Percentiles rank a stretch among this genome's conserved stretches.
phyloP scores from a whole-genome alignment of 2,113 vertebrate species.

The Suricata suricatta region DNA sequence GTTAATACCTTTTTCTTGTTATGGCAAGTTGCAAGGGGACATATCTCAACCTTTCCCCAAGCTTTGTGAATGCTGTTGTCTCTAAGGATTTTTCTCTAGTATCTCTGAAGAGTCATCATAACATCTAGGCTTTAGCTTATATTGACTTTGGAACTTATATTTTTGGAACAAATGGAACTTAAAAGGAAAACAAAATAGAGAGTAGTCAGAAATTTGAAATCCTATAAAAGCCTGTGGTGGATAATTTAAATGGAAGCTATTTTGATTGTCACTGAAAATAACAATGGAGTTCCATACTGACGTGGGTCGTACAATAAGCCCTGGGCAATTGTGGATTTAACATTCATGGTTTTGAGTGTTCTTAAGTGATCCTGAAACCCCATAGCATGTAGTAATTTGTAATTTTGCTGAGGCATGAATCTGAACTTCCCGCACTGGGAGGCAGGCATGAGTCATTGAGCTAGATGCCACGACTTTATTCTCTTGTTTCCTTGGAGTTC shows the following conservation, averaged over 20 bases:
- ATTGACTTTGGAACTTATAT: neutral
- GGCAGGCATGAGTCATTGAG: neutral
- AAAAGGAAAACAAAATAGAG: conserved; percentile 53
- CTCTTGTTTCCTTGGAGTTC: conserved; percentile 18
- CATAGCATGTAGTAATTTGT: conserved; percentile 38
- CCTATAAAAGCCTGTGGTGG: neutral
- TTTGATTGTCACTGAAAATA: conserved; percentile 52
- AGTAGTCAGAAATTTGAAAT: conserved; percentile 42
- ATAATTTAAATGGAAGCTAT: conserved; percentile 51
- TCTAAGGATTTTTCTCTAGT: neutral
- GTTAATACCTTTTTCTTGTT: neutral
- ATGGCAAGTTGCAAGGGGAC: neutral
- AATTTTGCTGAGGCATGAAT: conserved; percentile 50
- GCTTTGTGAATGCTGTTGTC: neutral
- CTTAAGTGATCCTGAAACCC: conserved; percentile 61
- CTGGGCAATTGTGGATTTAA: conserved; percentile 3
- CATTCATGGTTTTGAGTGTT: conserved; percentile 19
- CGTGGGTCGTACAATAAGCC: neutral
- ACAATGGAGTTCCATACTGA: neutral
- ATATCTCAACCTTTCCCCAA: neutral
- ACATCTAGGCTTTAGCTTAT: neutral
- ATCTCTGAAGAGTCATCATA: neutral
- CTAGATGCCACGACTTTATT: neutral
- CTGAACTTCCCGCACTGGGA: neutral
- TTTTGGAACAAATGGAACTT: conserved; percentile 17